phyloP scores from a whole-genome alignment of 2,888 invertebrate genomes.

The Acronicta aceris region DNA sequence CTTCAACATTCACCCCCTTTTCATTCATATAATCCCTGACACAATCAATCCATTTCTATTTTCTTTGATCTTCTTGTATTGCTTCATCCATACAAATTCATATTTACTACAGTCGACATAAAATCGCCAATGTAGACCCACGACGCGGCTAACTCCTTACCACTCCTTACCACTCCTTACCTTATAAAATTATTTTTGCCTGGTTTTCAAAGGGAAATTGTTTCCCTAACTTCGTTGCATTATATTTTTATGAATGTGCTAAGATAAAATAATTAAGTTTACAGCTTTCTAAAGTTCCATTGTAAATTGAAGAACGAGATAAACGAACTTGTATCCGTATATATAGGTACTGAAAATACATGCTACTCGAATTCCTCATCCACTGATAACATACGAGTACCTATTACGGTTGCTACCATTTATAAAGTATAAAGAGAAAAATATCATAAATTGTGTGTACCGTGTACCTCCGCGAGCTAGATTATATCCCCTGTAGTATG shows the following conservation, averaged over 20 bases:
- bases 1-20: no score
- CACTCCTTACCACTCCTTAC: no score
- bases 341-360: neutral
- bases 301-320: no score
- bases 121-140: no score
- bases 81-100: no score
- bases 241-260: conserved; percentile 13
- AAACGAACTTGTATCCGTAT: neutral
- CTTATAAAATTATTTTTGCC: no score
- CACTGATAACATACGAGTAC: neutral
- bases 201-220: no score
- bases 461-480: conserved; percentile 15
- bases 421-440: conserved; percentile 10
- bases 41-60: no score
- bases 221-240: conserved; percentile 4
- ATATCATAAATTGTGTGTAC: conserved; percentile 25
- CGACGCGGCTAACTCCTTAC: no score
- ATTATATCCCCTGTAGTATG: conserved; percentile 23
- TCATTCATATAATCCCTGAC: no score
- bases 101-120: no score
- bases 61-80: no score
- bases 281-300: conserved; percentile 4
- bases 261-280: conserved; percentile 4
- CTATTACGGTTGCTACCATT: neutral
- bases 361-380: neutral